Percentiles rank a stretch among this genome's conserved stretches.
Conservation (phyloP, 2,797 vertebrate species). For the Emydoidea blandingii region DNA sequence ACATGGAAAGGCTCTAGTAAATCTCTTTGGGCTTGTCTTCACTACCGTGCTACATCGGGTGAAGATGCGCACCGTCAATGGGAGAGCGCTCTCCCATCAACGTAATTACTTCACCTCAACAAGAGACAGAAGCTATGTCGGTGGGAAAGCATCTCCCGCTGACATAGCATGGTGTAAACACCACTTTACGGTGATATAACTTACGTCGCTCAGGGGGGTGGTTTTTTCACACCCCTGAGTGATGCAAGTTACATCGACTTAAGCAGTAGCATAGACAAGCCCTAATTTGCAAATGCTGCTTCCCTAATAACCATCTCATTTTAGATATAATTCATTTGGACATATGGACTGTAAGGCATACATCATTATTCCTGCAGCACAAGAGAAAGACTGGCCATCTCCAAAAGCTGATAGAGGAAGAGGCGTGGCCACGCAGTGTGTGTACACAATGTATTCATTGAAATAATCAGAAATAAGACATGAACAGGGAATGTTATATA, state of each 20-base stretch:
- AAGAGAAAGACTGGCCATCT: neutral
- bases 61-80: too few relatives aligned
- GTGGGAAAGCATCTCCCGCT: too few relatives aligned
- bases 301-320: neutral
- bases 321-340: neutral
- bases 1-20: neutral
- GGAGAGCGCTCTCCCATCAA: too few relatives aligned
- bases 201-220: too few relatives aligned
- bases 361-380: neutral
- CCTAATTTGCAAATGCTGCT: neutral
- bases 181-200: too few relatives aligned
- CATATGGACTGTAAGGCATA: neutral
- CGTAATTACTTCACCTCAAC: too few relatives aligned
- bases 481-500: neutral
- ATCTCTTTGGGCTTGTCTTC: neutral
- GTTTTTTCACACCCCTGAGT: too few relatives aligned
- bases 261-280: too few relatives aligned
- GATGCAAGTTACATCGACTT: too few relatives aligned
- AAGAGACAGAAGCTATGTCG: too few relatives aligned
- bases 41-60: too few relatives aligned
- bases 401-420: neutral
- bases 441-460: neutral
- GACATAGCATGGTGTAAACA: too few relatives aligned
- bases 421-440: neutral
- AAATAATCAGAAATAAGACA: neutral